Evolutionary conservation across 2,113 vertebrate species (phyloP).

Genomic region (Daboia siamensis): DNA sequence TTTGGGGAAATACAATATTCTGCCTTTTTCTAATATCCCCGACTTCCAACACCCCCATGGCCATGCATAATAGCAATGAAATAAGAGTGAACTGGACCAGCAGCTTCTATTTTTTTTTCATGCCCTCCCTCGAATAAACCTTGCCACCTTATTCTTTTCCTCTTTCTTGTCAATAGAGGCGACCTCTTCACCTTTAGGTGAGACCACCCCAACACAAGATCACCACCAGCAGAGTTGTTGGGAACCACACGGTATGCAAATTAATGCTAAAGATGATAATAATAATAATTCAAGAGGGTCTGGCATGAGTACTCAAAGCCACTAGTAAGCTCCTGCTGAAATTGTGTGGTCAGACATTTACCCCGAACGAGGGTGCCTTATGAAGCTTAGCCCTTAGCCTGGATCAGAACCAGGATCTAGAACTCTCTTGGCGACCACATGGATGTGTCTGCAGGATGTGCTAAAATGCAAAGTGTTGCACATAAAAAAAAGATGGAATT

Average conservation of each 20-base stretch:
- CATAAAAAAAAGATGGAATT: not conserved
- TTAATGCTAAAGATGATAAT: too few species aligned
- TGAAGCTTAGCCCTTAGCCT: not conserved
- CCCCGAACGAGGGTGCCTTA: not conserved
- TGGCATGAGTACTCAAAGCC: too few species aligned
- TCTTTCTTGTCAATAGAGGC: not conserved
- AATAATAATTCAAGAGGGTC: too few species aligned
- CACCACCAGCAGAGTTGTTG: too few species aligned
- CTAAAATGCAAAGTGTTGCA: not conserved
- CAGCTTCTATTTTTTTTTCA: not conserved
- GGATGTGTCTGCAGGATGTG: not conserved
- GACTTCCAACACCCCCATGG: too few species aligned
- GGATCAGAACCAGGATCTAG: not conserved
- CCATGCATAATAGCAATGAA: not conserved
- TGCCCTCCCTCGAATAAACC: not conserved
- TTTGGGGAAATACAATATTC: too few species aligned
- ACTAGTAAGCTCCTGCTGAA: not conserved
- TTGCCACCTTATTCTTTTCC: not conserved
- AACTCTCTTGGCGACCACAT: not conserved
- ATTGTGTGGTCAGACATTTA: not conserved
- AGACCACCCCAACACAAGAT: too few species aligned
- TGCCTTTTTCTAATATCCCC: too few species aligned
- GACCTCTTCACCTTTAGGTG: not conserved
- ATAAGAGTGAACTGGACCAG: not conserved
- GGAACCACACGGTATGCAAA: too few species aligned